Evolutionary conservation across 2,797 vertebrate genomes (phyloP).

Genomic region (Acipenser oxyrinchus): DNA sequence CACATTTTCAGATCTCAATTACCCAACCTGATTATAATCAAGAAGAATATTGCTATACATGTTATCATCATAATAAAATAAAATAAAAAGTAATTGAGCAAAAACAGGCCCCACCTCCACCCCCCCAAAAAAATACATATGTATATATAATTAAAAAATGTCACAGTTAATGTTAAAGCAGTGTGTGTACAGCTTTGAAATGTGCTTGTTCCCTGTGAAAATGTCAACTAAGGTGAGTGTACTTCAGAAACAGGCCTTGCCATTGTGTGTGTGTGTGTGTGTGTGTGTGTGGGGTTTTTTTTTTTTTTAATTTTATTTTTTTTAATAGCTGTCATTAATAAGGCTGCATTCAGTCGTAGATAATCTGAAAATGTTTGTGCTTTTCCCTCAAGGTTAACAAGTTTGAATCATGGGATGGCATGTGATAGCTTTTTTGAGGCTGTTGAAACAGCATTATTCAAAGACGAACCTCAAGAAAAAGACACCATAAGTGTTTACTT

Average conservation of each 20-base stretch:
- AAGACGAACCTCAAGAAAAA: slow-evolving; percentile 28
- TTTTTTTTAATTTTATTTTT: not conserved
- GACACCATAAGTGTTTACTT: slow-evolving; percentile 41
- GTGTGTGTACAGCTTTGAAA: slow-evolving; percentile 26
- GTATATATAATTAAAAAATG: too few relatives aligned
- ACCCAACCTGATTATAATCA: too few relatives aligned
- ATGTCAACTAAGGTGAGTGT: slow-evolving; percentile 39
- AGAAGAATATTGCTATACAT: too few relatives aligned
- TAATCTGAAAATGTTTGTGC: slow-evolving; percentile 37
- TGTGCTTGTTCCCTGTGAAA: slow-evolving; percentile 38
- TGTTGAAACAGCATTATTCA: slow-evolving; percentile 42
- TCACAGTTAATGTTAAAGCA: slow-evolving; percentile 8
- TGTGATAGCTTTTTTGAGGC: slow-evolving; percentile 59
- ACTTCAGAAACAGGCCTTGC: slow-evolving; percentile 46
- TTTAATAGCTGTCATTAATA: slow-evolving; percentile 51
- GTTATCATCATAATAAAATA: too few relatives aligned
- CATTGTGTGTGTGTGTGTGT: slow-evolving; percentile 37
- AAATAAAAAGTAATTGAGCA: too few relatives aligned
- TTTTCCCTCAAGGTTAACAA: slow-evolving; percentile 60
- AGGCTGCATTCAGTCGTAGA: slow-evolving; percentile 43
- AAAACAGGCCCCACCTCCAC: too few relatives aligned
- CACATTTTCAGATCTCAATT: too few relatives aligned
- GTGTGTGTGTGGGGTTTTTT: too few relatives aligned
- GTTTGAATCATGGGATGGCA: slow-evolving; percentile 64
- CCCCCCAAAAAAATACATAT: too few relatives aligned